Base-by-base conservation (phyloP, 2,797 vertebrate species). In the Miichthys miiuy region DNA sequence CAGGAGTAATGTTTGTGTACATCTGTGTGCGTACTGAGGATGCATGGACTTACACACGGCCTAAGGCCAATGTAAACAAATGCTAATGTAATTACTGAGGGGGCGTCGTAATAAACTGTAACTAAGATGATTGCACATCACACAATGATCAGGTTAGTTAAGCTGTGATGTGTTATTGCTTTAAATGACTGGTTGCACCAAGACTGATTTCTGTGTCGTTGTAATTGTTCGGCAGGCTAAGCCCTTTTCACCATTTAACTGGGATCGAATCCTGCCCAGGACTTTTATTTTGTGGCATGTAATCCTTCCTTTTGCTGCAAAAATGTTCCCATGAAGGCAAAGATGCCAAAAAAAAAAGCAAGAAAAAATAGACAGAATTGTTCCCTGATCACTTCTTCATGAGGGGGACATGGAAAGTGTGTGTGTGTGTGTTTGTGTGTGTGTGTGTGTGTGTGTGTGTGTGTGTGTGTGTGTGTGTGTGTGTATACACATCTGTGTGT, bases 101-200 rank as follows among this genome's bases (percentile, higher is more conserved):
- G 90, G 90, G 92, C 83, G 89, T 89, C 63, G 87, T 95, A 94
- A 95, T 95, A 94, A 93, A 94, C 92, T 95, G 94, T 93, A 94
- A 94, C 93, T 93, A 93, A 94, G 90, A 94, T 91, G 91, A 94
- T 93, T 93, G 93, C 90, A 55, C 75, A 52, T 83, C 85, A 82
- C 79, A 83, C 92, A 90, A 81, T 93, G 88, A 92, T 92, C 82
- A 90, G 80, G 88, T 86, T 82, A 68, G 86, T 91, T 89, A 87
- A 89, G 80, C 82, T 81, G 64, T 86, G 81, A 76, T 88, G 69
- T 48, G 77, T 83, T 79, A 81, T 75, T 78, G 84, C 87, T 64
- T 77, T 77, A 78, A 85, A 81, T 74, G 82, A 84, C 80, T 71
- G 56, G 67, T 75, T 77, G 55, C 60, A 80, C 76, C 67, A 52